These are phyloP conservation scores for Drosophila sproati DNA, from an alignment of 1,140 invertebrate genomes.

Conservation along the genomic window DNA sequence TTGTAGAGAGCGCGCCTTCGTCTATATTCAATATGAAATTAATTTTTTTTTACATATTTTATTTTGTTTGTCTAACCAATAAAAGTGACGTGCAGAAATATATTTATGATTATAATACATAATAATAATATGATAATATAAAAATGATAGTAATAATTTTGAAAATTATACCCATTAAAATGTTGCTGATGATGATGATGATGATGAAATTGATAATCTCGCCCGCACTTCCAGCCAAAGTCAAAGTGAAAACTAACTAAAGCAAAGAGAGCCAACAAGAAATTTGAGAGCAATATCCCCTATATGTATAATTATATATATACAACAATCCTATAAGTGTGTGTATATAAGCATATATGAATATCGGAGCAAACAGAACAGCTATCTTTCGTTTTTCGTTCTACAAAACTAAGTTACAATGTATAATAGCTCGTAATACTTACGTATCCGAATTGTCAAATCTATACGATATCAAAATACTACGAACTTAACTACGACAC, in stretches of 20 bases:
- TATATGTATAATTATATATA: constrained; percentile 1
- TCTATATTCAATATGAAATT: background rate
- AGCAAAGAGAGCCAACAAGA: constrained; percentile 3
- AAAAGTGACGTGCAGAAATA: constrained; percentile 38
- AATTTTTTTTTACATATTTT: constrained; percentile 39
- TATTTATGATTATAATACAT: constrained; percentile 25
- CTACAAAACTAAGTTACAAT: constrained; percentile 21
- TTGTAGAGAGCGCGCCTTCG: background rate
- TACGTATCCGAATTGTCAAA: constrained; percentile 43
- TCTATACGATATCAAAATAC: constrained; percentile 35
- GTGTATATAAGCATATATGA: background rate
- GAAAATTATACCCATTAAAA: background rate
- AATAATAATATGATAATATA: constrained; percentile 14
- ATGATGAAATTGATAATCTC: constrained; percentile 26
- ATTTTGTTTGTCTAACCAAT: constrained; percentile 12
- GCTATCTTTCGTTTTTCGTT: constrained; percentile 33
- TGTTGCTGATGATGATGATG: background rate
- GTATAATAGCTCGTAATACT: constrained; percentile 38
- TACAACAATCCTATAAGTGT: background rate
- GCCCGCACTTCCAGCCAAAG: constrained; percentile 16
- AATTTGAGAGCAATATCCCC: background rate
- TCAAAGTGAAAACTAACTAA: constrained; percentile 53
- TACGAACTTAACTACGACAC: constrained; percentile 39
- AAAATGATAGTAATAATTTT: constrained; percentile 8
- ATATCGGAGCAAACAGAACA: constrained; percentile 19